These are phyloP conservation scores for Cryptocheilus praepositus DNA, from an alignment of 2,888 invertebrate species.

Conservation along the genomic window DNA sequence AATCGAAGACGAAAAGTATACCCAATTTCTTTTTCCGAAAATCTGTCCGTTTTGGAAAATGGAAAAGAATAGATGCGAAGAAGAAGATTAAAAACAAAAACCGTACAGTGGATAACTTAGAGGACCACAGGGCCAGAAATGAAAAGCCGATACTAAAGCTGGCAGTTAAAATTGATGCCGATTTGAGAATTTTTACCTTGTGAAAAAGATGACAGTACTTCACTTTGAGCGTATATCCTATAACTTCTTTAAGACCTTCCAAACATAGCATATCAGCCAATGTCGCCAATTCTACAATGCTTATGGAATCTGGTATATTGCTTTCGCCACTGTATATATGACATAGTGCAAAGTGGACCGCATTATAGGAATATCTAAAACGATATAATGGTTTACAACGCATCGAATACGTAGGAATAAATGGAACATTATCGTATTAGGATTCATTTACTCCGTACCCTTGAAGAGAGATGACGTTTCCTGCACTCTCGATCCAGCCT, in stretches of 20 bases:
- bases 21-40: no score
- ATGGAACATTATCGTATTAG: conserved; percentile 4
- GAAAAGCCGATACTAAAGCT: no score
- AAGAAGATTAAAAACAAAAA: no score
- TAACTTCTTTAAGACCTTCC: conserved; percentile 94
- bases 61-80: no score
- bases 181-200: no score
- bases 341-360: conserved; percentile 92
- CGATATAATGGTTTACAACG: not conserved
- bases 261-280: conserved; percentile 92
- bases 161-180: no score
- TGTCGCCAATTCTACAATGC: conserved; percentile 90
- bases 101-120: no score
- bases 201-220: conserved; percentile 97
- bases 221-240: conserved; percentile 89
- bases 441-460: conserved; percentile 76
- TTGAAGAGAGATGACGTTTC: conserved; percentile 89
- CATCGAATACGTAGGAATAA: conserved; percentile 4
- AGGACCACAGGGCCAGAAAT: no score
- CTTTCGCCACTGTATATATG: conserved; percentile 96
- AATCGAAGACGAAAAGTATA: not conserved
- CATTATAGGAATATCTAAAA: conserved; percentile 85
- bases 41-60: no score
- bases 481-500: conserved; percentile 87
- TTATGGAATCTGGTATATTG: conserved; percentile 90